Base-by-base conservation (phyloP, 92 coral and sea anemone genomes). In the Phenganax marumi region DNA sequence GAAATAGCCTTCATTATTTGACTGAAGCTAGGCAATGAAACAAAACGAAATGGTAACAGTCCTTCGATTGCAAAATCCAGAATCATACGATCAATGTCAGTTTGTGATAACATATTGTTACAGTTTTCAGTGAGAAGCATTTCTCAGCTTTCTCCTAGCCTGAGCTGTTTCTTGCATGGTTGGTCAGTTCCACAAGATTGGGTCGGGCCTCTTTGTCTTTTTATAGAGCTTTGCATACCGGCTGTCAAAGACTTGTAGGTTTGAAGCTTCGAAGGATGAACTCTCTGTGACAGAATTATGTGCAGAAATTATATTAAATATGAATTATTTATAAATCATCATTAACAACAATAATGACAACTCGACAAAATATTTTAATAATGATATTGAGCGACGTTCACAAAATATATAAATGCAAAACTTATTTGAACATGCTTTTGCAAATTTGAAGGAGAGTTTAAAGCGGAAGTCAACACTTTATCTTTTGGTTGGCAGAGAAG, bases 141-240 rank as follows among this genome's bases (percentile, higher is more conserved):
- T 64, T n/a, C 70, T 64, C 70, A 12, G 18, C 26, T 64, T 64
- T 64, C 70, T 64, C 70, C 70, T 64, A 64, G 8, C 70, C 22
- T 64, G 25, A 64, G 33, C 70, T 64, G 70, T 64, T 64, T 64
- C 70, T 18, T 64, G 10, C 10, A 64, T 64, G 70, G 70, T 24
- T n/a, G 70, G 70, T 64, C 70, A 64, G 70, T 64, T 64, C 22
- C 70, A 64, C 70, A 64, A 4, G 70, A 64, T 64, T 64, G 70
- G 70, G 70, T 64, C 70, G 70, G 70, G 70, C 60, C 60, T 12
- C 14, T 54, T 54, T 54, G 12, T 54, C 60, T 54, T 18, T 54
- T 54, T 3, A 3, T 11, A 10, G 60, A 54, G 60, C 60, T 54
- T 54, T 54, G 60, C 60, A 54, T 54, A 54, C 60, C 60, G 60